phyloP scores from a whole-genome alignment of 2,113 vertebrate species.

The Prunella himalayana region DNA sequence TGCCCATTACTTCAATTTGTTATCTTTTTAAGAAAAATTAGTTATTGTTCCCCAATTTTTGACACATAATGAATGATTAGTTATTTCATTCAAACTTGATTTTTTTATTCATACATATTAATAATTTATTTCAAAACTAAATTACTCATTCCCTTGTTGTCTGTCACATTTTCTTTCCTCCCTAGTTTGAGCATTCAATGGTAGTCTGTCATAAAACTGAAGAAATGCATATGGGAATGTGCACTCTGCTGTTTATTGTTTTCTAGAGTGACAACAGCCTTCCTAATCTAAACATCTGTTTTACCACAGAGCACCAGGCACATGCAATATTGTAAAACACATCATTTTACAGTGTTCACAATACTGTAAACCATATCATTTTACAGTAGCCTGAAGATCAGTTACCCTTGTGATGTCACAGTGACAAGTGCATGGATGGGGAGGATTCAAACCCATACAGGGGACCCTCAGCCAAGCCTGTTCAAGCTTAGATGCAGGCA shows the following conservation, averaged over 20 bases:
- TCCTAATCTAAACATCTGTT: neutral
- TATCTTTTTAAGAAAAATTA: neutral
- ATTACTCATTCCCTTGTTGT: neutral
- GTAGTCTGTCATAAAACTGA: neutral
- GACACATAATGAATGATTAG: neutral
- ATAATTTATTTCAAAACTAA: neutral
- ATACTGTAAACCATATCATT: no score
- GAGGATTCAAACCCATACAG: no score
- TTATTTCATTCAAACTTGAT: neutral
- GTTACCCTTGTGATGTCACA: neutral
- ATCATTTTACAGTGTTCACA: neutral
- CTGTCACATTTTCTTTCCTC: neutral
- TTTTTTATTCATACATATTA: neutral
- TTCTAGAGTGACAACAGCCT: neutral
- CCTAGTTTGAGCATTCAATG: neutral
- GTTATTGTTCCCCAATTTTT: neutral
- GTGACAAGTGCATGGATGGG: no score
- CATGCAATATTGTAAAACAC: neutral
- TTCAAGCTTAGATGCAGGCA: no score
- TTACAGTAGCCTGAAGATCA: neutral
- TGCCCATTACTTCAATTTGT: neutral
- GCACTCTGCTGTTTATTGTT: neutral
- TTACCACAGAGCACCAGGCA: neutral
- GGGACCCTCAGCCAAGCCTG: no score
- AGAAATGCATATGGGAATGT: rapidly evolving